phyloP scores from a whole-genome alignment of 1,140 invertebrate genomes.

The Lordiphosa stackelbergi region DNA sequence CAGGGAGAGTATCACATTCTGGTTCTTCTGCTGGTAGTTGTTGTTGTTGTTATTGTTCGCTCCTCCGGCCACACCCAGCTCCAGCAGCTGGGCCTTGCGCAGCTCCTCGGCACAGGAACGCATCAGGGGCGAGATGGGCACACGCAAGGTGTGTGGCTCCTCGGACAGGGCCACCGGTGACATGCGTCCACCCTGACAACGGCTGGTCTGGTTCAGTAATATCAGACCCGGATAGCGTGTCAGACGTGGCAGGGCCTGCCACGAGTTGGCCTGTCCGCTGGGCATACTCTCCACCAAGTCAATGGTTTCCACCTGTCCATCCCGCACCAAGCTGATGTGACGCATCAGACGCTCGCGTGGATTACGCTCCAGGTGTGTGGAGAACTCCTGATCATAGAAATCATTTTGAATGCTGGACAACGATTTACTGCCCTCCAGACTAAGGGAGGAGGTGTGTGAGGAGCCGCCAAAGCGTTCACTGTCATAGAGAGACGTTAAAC shows the following conservation, averaged over 20 bases:
- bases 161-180: slow-evolving; percentile 84
- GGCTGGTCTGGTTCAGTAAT: slow-evolving; percentile 55
- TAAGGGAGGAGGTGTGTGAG: slow-evolving; percentile 81
- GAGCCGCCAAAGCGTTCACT: slow-evolving; percentile 61
- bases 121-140: slow-evolving; percentile 43
- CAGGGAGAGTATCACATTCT: slow-evolving; percentile 93
- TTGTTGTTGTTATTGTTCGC: slow-evolving; percentile 77
- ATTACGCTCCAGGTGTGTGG: slow-evolving; percentile 78
- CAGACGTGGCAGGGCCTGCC: slow-evolving; percentile 45
- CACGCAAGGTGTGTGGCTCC: slow-evolving; percentile 36
- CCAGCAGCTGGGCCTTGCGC: slow-evolving; percentile 46
- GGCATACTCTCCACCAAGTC: slow-evolving; percentile 42
- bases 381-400: slow-evolving; percentile 96
- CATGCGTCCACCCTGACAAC: slow-evolving; percentile 77
- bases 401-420: slow-evolving; percentile 87
- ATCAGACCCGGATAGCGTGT: slow-evolving; percentile 60
- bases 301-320: slow-evolving; percentile 55
- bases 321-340: slow-evolving; percentile 37
- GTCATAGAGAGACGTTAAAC: slow-evolving; percentile 66
- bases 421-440: slow-evolving; percentile 75
- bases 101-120: slow-evolving; percentile 54
- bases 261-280: slow-evolving; percentile 5
- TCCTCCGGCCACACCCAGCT: slow-evolving; percentile 21
- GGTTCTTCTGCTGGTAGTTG: slow-evolving; percentile 77
- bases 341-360: slow-evolving; percentile 46